These are phyloP conservation scores for Gymnorhina tibicen DNA, from an alignment of 2,113 vertebrate genomes.

Conservation along the genomic window DNA sequence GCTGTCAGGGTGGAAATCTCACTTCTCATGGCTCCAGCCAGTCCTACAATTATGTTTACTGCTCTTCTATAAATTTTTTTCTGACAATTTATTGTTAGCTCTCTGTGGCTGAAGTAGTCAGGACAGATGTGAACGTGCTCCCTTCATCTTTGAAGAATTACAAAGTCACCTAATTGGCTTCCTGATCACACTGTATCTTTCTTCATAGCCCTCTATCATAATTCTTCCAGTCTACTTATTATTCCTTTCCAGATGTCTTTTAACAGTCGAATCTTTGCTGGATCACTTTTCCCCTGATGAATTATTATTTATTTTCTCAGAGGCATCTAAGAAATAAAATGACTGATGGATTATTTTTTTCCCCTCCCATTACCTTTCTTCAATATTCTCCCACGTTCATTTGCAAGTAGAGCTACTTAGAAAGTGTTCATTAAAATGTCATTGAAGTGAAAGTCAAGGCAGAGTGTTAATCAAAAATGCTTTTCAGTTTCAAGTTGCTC, in stretches of 20 bases:
- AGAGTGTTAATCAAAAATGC: conserved; percentile 35
- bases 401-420: conserved; percentile 35
- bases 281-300: neutral
- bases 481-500: conserved; percentile 29
- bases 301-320: conserved; percentile 36
- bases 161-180: neutral
- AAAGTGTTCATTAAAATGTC: conserved; percentile 60
- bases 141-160: neutral
- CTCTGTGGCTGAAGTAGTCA: neutral
- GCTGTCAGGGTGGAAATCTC: neutral
- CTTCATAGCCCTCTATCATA: neutral
- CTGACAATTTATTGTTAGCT: conserved; percentile 16
- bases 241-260: conserved; percentile 12
- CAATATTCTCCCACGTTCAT: conserved; percentile 26
- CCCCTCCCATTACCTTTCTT: neutral
- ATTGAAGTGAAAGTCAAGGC: conserved; percentile 21
- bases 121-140: neutral
- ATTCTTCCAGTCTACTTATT: neutral
- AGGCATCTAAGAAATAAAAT: conserved; percentile 31
- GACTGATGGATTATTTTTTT: neutral
- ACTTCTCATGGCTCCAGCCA: conserved; percentile 2
- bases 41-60: conserved; percentile 17
- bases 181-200: neutral
- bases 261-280: neutral
- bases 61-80: neutral